Base-by-base conservation (phyloP, 2,888 invertebrate genomes). In the Mythimna loreyi region DNA sequence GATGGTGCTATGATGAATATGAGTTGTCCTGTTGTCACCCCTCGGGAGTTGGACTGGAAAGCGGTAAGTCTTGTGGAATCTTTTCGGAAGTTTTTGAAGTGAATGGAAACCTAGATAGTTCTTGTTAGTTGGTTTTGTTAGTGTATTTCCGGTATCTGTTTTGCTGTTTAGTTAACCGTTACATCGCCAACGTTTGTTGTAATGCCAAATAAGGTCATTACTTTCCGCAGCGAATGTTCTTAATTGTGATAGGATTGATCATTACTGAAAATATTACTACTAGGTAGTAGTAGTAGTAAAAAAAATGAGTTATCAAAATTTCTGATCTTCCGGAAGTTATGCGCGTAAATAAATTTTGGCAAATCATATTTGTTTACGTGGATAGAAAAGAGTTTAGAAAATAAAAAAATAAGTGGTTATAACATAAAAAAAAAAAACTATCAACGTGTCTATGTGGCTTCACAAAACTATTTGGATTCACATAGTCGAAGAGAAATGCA, bases 21-120 rank as follows among this genome's bases (percentile, higher is more conserved):
- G 28, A 91, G 86, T 30, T 95, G 95, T 72, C 94, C 94, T 7
- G 78, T 80, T 8, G 90, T 94, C 4, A 88, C 82, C 1, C 89
- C 95, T 0, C 88, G 90, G 58, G 92, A 94, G 73, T 78, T 95
- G 77, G 94, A 95, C 86, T 92, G 94, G 89, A 95, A 94, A 80
- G 94, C 92, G 78, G 95, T 95, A 78, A 92, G 93, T 88, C 23
- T 40, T 21, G 23, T 36, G n/a, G 13, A 13, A 0, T 30, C 36
- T 28, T 52, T 40, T n/a, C n/a, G 0, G 6, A 8, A 6, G 9
- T 19, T 45, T 56, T 50, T 13, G 3, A 11, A n/a, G 2, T 55
- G 0, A 13, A 30, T 1, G 33, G 1, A 16, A 4, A 40, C 0
- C 6, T 13, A 6, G 25, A 16, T 43, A 3, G 8, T 23, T 21